Evolutionary conservation across 2,888 invertebrate genomes (phyloP).

Genomic region (Punctoribates punctum): DNA sequence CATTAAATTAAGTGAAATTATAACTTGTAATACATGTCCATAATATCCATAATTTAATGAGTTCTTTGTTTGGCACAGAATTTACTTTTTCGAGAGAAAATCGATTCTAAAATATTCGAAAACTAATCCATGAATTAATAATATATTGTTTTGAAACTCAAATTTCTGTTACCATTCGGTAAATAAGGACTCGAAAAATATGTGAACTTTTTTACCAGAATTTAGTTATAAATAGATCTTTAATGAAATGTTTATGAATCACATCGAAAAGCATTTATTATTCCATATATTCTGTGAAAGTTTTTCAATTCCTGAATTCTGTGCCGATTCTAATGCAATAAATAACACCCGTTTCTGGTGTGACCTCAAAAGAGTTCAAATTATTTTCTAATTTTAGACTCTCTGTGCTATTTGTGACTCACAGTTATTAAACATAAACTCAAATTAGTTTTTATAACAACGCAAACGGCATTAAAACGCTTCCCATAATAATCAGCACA

Average conservation of each 20-base stretch:
- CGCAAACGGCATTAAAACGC: neutral
- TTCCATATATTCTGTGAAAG: constrained; percentile 11
- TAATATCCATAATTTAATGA: neutral
- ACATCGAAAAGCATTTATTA: neutral
- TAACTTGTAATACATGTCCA: neutral
- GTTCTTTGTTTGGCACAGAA: neutral
- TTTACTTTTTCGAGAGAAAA: neutral
- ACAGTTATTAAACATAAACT: neutral
- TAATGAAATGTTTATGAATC: too few species aligned
- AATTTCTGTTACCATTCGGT: neutral
- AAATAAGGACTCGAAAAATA: too few species aligned
- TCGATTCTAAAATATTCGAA: neutral
- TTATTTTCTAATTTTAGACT: neutral
- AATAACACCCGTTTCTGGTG: neutral
- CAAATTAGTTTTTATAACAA: neutral
- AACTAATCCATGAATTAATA: neutral
- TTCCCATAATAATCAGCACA: neutral
- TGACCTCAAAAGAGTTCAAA: constrained; percentile 16
- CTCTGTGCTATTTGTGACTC: neutral
- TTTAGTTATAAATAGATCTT: too few species aligned
- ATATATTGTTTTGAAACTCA: too few species aligned
- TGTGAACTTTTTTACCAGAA: too few species aligned
- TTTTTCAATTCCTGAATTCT: neutral
- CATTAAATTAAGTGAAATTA: neutral
- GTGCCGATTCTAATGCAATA: neutral